Evolutionary conservation across 2,113 vertebrate species (phyloP), one percentile per base, ranked within the genome.

Genomic region (Electrona antarctica): DNA sequence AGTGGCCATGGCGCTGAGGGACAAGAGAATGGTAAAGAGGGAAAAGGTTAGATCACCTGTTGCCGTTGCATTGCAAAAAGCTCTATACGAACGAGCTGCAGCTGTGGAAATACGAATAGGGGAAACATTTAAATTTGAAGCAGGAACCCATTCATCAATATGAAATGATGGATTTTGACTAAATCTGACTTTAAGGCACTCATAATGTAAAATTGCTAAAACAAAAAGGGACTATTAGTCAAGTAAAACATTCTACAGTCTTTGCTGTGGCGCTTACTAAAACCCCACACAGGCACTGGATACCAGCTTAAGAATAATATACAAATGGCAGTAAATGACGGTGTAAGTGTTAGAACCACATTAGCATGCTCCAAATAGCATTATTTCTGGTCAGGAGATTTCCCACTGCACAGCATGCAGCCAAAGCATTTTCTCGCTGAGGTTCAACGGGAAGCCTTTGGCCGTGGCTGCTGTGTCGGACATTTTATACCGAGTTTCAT

Each of bases 1-100:
- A 87, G 96, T 94, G 79, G 97, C 95, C 97, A 99, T 97, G 93
- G 97, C 92, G 72, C 96, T 98, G 92, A 67, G 79, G 79, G 85
- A 67, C 29, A 12, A 85, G 77, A 78, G 61, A 64, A 64, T 4
- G 15, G 79, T 13, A 66, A n/a, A 61, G 50, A 79, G 9, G 56
- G 46, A 46, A 54, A 70, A 64, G 54, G 73, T 86, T 75, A 88
- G 14, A 62, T 77, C 68, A 79, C 62, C 60, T 73, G 79, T 21
- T 21, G 56, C 60, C 48, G 55, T 64, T 61, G 15, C 51, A 21
- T 28, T 64, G 64, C 52, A 54, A 61, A 11, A 66, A 68, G 58
- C 67, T 68, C 67, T 74, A 79, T 55, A n/a, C 48, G 69, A 74
- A n/a, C 48, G 69, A 74, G 64, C 66, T 41, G 49, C 76, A 81